Base-by-base conservation (phyloP, 2,888 invertebrate species). In the Limnephilus auricula region DNA sequence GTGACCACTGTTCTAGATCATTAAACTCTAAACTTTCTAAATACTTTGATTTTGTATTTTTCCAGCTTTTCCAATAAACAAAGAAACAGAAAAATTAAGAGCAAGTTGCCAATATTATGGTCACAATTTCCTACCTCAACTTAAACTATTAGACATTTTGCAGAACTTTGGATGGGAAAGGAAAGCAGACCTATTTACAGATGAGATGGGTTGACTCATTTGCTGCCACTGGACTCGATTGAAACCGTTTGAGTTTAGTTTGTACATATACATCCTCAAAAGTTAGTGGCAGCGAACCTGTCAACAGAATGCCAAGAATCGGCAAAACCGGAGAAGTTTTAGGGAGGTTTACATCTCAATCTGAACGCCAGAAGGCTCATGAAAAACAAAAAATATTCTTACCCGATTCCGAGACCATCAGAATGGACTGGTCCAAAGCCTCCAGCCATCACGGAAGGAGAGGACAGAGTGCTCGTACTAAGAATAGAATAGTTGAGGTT, bases 351-450 rank as follows among this genome's bases (percentile, higher is more conserved):
- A 25, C 10, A n/a, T 65, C 65, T 6, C 65, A 65, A 65, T 6
- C 65, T 65, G 65, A n/a, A 65, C 65, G 9, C 65, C 65, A 65
- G 50, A 18, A 50, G 18, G 1, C 50, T 50, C 18, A 50, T 50
- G 9, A n/a, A 9, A 25, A 65, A 25, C 6, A n/a, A n/a, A 65
- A 65, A 65, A 95, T 95, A 32, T 37, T 96, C 96, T 96, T 97
- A 99, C 97, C 97, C 99, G 93, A 99, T 97, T 82, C 99, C 99
- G 94, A 98, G 98, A 9, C 99, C 99, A 95, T 99, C 97, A 89
- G 96, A 95, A 0, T 98, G 97, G 12, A 99, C 99, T 0, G 99
- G 99, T 0, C 99, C 99, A 95, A 99, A 99, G 0, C 98, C 98
- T 40, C 99, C 99, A 37, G 98, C 97, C 94, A 97, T 95, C 18